Conservation (phyloP, 2,113 vertebrate species). For the Otis tarda region DNA sequence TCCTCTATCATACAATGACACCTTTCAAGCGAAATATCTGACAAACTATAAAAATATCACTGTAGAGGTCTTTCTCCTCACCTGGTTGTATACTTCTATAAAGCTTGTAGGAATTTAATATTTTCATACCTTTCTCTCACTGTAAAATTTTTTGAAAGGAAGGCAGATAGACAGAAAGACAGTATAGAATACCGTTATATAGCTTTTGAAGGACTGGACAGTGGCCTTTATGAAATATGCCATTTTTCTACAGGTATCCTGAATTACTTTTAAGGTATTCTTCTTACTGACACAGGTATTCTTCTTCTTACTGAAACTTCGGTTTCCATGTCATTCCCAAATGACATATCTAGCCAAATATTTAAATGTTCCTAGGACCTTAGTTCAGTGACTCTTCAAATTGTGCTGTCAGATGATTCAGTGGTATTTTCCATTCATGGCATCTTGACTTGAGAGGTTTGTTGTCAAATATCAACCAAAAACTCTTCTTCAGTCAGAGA, state of each 20-base stretch:
- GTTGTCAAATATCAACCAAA: not conserved
- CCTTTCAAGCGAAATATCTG: not conserved
- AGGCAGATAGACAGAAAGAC: not conserved
- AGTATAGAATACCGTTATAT: not conserved
- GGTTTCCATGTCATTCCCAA: not conserved
- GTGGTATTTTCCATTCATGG: not conserved
- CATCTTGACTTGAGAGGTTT: not conserved
- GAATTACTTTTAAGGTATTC: not conserved
- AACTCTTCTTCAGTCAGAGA: not conserved
- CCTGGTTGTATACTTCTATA: not conserved
- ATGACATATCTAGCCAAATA: not conserved
- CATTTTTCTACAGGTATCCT: not conserved
- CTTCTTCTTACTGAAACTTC: not conserved
- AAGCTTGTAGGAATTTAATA: not conserved
- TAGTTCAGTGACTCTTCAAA: not conserved
- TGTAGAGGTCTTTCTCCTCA: not conserved
- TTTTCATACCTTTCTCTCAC: not conserved
- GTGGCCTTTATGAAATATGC: not conserved
- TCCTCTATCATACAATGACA: not conserved
- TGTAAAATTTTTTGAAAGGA: not conserved
- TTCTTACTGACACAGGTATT: not conserved
- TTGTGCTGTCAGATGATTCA: not conserved
- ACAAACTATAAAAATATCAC: not conserved
- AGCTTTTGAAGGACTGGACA: not conserved
- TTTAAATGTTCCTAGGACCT: not conserved